Evolutionary conservation across 2,888 invertebrate genomes (phyloP).

Genomic region (Zygaena filipendulae): DNA sequence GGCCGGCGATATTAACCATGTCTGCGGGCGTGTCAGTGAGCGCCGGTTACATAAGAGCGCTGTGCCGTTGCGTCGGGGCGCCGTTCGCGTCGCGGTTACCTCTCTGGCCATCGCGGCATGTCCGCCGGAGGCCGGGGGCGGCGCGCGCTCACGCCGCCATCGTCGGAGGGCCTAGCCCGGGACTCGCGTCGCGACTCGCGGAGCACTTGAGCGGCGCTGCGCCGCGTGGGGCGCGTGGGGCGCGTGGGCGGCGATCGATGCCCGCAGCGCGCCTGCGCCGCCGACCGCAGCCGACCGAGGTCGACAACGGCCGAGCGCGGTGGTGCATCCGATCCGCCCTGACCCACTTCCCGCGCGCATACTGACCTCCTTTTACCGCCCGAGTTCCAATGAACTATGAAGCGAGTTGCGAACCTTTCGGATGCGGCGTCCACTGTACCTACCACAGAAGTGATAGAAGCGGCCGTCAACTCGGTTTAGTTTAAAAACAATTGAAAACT

Average conservation of each 20-base stretch:
- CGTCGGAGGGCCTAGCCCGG: slow-evolving; percentile 55
- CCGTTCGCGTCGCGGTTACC: slow-evolving; percentile 60
- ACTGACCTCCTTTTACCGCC: slow-evolving; percentile 27
- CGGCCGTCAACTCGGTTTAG: too few species aligned
- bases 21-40: slow-evolving; percentile 37
- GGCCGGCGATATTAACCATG: slow-evolving; percentile 25
- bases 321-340: slow-evolving; percentile 47
- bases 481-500: too few species aligned
- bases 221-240: too few species aligned
- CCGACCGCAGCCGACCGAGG: slow-evolving; percentile 36
- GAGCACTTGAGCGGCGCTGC: slow-evolving; percentile 45
- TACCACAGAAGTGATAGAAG: too few species aligned
- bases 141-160: slow-evolving; percentile 67
- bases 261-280: slow-evolving; percentile 38
- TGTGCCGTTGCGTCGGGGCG: slow-evolving; percentile 37
- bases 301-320: slow-evolving; percentile 28
- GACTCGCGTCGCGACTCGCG: slow-evolving; percentile 56
- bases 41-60: slow-evolving; percentile 40
- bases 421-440: slow-evolving; percentile 20
- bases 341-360: slow-evolving; percentile 59
- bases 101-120: slow-evolving; percentile 81
- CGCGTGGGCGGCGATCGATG: slow-evolving; percentile 35
- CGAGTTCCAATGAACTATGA: slow-evolving; percentile 23
- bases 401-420: slow-evolving; percentile 21
- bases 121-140: slow-evolving; percentile 70